phyloP scores from a whole-genome alignment of 2,888 invertebrate genomes.

The Agrochola macilenta region DNA sequence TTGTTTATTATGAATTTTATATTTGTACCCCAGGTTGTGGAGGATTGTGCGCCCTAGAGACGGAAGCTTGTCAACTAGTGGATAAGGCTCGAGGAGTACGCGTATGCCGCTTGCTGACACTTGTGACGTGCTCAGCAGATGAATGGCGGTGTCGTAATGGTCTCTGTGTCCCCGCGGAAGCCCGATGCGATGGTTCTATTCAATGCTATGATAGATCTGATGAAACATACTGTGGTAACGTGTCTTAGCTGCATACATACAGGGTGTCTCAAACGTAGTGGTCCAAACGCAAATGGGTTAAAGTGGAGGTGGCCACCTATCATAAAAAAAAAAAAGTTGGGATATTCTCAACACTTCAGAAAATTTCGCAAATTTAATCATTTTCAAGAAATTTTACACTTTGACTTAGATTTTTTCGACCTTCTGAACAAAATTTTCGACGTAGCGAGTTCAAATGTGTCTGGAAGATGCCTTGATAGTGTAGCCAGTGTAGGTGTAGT shows the following conservation, averaged over 20 bases:
- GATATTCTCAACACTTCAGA: too few species aligned
- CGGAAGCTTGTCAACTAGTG: conserved; percentile 92
- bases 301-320: too few species aligned
- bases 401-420: too few species aligned
- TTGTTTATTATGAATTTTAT: neutral
- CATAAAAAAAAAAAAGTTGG: too few species aligned
- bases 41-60: conserved; percentile 91
- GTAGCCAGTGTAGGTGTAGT: too few species aligned
- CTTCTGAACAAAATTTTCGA: too few species aligned
- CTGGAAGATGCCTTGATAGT: too few species aligned
- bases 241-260: conserved; percentile 46
- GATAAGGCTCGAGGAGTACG: conserved; percentile 88
- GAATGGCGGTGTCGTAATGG: conserved; percentile 94
- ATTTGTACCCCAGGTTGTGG: conserved; percentile 89
- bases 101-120: conserved; percentile 90
- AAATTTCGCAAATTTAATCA: too few species aligned
- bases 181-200: conserved; percentile 93
- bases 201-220: conserved; percentile 94
- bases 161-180: conserved; percentile 91
- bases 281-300: too few species aligned
- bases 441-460: too few species aligned
- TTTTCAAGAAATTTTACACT: too few species aligned
- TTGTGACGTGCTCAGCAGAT: conserved; percentile 91
- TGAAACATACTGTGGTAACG: conserved; percentile 93
- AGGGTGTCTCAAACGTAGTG: too few species aligned